Evolutionary conservation across 1,140 invertebrate genomes (phyloP), one percentile per base, ranked within the genome.

Genomic region (Coelopa frigida): DNA sequence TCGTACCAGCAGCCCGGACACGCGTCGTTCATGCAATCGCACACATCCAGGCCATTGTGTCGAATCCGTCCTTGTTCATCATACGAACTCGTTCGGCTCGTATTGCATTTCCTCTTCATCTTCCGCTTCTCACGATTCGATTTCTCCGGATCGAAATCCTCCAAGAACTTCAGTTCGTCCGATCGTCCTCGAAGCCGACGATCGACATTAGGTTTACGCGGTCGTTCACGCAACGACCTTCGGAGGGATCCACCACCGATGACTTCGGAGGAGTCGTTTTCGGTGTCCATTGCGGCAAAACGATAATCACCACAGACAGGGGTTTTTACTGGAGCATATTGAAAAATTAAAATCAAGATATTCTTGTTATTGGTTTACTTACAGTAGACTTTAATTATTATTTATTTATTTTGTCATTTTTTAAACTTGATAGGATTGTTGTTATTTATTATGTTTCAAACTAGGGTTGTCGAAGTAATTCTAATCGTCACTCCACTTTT

Each of bases 1-100:
- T 51, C 49, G 27, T 44, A 56, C 62, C 62, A 67, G 36, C 63
- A 67, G 7, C 63, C 63, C 8, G 49, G 51, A 35, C 63, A 67
- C 2, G 52, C 47, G 1, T 52, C 51, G 27, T 61, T 59, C 57
- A 67, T 58, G 23, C 63, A 67, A 36, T 67, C 63, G 8, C 62
- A 67, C 5, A 63, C 31, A 41, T 66, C 59, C 2, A 54, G 8
- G 1, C 58, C 60, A 36, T 52, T 63, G 6, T 41, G 35, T 5
- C 57, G 52, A 14, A 67, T 53, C 18, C 53, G 56, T 32, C 63
- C 63, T 11, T 55, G 54, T 11, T 66, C 63, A 49, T 67, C 63
- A 24, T 67, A 67, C 5, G 49, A 47, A 12, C n/a, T 44, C 24
- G 48, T 56, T 44, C 57, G 22, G 15, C 24, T 21, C 3, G 32